A percentile compares a stretch with the other conserved stretches of the same genome.
These are phyloP conservation scores for Cyprinodon brontotheroides DNA, from an alignment of 2,113 vertebrate species.

Conservation along the genomic window DNA sequence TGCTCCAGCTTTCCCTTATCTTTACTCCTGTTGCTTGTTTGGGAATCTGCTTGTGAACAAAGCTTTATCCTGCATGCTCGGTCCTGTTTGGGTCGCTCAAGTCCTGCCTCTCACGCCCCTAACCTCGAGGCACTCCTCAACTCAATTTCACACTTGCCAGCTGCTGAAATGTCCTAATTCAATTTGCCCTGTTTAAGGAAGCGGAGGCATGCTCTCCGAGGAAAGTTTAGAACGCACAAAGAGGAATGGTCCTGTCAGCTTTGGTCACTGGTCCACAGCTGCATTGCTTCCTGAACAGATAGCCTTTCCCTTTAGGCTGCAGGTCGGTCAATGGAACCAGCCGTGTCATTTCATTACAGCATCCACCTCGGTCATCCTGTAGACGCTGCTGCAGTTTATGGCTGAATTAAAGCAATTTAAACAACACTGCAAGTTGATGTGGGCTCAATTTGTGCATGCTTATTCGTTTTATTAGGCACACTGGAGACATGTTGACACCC, in stretches of 20 bases:
- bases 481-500: neutral
- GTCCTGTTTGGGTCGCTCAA: constrained; percentile 49
- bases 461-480: neutral
- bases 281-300: constrained; percentile 33
- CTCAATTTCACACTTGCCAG: constrained; percentile 79
- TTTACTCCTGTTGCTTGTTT: constrained; percentile 56
- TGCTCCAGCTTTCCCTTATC: constrained; percentile 57
- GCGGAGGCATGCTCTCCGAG: constrained; percentile 55
- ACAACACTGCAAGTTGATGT: neutral
- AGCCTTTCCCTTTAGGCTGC: constrained; percentile 24
- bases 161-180: constrained; percentile 77
- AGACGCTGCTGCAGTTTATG: constrained; percentile 41
- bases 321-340: constrained; percentile 43
- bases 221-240: constrained; percentile 56
- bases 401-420: constrained; percentile 12
- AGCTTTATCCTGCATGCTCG: constrained; percentile 34
- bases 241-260: constrained; percentile 56
- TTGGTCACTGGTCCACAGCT: constrained; percentile 54
- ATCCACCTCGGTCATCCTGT: constrained; percentile 24
- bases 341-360: constrained; percentile 29
- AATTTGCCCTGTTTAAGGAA: constrained; percentile 76
- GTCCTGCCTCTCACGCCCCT: constrained; percentile 60
- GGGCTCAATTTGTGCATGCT: neutral
- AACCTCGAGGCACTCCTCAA: constrained; percentile 70
- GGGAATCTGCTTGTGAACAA: constrained; percentile 56